These are phyloP conservation scores for Cephus runcator DNA, from an alignment of 2,888 invertebrate genomes.

Conservation along the genomic window DNA sequence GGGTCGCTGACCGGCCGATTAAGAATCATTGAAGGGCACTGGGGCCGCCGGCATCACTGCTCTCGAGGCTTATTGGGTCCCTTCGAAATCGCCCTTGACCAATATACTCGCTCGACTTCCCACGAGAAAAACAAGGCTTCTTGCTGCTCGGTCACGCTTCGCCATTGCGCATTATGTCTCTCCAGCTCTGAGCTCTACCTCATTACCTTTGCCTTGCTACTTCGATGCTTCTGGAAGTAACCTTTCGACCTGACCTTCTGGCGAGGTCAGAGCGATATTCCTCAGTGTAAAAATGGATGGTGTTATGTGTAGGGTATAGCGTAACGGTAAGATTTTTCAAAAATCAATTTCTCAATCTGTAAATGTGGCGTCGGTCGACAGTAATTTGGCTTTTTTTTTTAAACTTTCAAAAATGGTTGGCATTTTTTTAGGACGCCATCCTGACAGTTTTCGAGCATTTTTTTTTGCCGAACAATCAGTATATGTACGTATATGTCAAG, in stretches of 20 bases:
- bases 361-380: neutral
- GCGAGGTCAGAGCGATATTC: neutral
- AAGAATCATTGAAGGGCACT: conserved; percentile 7
- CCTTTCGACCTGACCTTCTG: neutral
- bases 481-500: neutral
- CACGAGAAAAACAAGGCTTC: neutral
- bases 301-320: neutral
- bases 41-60: conserved; percentile 13
- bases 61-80: conserved; percentile 13
- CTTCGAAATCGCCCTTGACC: conserved; percentile 21
- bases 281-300: neutral
- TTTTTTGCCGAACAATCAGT: neutral
- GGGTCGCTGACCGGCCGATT: conserved; percentile 1
- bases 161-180: neutral
- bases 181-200: neutral
- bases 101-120: conserved; percentile 12
- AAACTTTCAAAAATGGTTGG: neutral
- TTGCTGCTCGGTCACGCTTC: neutral
- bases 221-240: neutral
- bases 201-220: neutral
- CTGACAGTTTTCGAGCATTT: neutral
- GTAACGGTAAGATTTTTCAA: neutral
- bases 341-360: neutral
- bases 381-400: neutral
- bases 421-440: neutral